Conservation (phyloP, 2,113 vertebrate genomes). For the Phrynocephalus versicolor region DNA sequence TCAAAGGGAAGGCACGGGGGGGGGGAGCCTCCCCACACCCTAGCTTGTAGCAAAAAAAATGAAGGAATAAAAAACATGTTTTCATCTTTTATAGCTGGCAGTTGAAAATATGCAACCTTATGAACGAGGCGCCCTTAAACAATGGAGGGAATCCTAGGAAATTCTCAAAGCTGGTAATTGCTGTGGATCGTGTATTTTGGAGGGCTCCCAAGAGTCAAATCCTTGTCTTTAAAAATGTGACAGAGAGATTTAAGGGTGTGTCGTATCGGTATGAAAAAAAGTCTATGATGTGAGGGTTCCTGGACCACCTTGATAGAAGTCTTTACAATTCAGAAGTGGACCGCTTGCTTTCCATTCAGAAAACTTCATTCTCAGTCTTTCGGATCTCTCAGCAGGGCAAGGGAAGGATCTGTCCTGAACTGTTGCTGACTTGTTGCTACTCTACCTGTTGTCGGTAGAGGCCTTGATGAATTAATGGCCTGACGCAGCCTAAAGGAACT, state of each 20-base stretch:
- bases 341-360: not conserved
- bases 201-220: not conserved
- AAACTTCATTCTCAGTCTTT: too few species aligned
- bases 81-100: slow-evolving; percentile 70
- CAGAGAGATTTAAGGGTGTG: not conserved
- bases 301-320: not conserved
- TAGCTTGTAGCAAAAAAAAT: slow-evolving; percentile 76
- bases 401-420: not conserved
- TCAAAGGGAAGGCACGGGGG: slow-evolving; percentile 75
- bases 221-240: not conserved
- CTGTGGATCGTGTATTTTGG: not conserved
- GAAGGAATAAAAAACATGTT: too few species aligned
- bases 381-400: not conserved
- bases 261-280: not conserved
- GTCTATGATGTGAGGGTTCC: not conserved
- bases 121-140: slow-evolving; percentile 62
- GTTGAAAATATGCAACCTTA: slow-evolving; percentile 62
- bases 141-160: not conserved
- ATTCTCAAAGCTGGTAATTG: too few species aligned
- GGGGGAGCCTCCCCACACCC: slow-evolving; percentile 72
- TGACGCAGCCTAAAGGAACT: not conserved
- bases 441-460: not conserved
- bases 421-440: not conserved
- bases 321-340: too few species aligned
- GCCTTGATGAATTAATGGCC: not conserved